Conservation (phyloP, 2,797 vertebrate species). For the Anabacerthia variegaticeps region DNA sequence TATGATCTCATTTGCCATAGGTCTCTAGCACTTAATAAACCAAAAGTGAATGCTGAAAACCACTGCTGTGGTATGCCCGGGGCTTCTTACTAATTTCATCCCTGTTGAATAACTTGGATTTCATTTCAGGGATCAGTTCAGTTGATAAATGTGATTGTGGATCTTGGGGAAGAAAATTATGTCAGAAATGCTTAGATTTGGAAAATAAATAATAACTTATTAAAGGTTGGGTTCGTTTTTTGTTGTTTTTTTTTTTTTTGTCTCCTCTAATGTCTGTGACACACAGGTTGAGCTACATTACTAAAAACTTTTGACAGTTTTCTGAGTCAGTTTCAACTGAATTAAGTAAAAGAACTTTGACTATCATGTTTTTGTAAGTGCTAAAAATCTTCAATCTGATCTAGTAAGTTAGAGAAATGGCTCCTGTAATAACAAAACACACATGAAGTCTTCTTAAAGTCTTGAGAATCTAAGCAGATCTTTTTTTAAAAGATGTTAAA, state of each 20-base stretch:
- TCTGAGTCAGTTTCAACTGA: background rate
- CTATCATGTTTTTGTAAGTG: background rate
- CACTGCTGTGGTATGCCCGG: background rate
- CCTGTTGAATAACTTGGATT: background rate
- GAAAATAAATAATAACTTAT: background rate
- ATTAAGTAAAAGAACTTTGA: background rate
- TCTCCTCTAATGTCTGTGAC: background rate
- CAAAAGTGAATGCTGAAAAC: background rate
- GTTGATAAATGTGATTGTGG: background rate
- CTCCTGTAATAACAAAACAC: background rate
- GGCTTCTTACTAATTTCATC: slow-evolving; percentile 17
- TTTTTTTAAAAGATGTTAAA: background rate
- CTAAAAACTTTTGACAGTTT: background rate
- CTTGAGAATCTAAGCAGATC: background rate
- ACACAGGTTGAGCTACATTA: background rate
- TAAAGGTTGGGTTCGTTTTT: background rate
- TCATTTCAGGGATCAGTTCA: slow-evolving; percentile 24
- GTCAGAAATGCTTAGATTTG: background rate
- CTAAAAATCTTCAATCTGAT: background rate
- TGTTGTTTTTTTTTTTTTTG: fast-evolving
- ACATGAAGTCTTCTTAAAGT: background rate
- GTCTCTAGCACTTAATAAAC: background rate
- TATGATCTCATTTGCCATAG: background rate
- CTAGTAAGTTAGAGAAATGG: background rate
- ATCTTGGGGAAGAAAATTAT: background rate